These are phyloP conservation scores for Catostylus mosaicus DNA, from an alignment of 30 jellyfish, hydroid and myxozoan genomes.

Conservation along the genomic window DNA sequence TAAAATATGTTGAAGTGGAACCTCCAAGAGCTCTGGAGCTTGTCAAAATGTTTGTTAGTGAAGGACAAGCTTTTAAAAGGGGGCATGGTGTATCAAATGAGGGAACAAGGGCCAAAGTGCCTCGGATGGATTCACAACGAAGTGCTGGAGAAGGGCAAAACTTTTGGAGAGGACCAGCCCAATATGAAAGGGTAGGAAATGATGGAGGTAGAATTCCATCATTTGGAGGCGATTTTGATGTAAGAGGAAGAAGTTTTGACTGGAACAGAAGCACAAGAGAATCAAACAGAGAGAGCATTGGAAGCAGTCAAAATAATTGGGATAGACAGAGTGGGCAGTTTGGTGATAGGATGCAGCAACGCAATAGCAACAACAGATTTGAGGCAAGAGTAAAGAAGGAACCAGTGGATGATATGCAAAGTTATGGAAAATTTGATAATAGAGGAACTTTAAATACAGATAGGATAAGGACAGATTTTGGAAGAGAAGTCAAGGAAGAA, in stretches of 20 bases:
- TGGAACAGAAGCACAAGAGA: neutral
- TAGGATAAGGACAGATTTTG: neutral
- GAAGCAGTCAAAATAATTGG: neutral
- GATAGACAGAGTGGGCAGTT: slow-evolving; percentile 5
- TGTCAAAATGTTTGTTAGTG: slow-evolving; percentile 52
- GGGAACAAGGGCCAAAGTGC: slow-evolving; percentile 15
- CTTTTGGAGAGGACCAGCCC: slow-evolving; percentile 10
- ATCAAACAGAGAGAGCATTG: neutral
- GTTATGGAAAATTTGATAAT: neutral
- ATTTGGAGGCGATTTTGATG: neutral
- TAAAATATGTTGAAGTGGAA: slow-evolving; percentile 73
- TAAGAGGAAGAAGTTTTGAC: neutral
- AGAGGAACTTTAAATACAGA: neutral
- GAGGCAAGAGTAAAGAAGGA: slow-evolving; percentile 19
- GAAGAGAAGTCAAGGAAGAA: neutral
- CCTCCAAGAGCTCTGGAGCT: slow-evolving; percentile 76
- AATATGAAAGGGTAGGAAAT: neutral
- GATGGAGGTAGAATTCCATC: neutral
- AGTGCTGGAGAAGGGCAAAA: slow-evolving; percentile 1
- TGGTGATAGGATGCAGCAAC: neutral
- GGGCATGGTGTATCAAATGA: slow-evolving; percentile 4
- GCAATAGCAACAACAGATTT: neutral
- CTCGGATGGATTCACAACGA: slow-evolving; percentile 27
- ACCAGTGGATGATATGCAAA: slow-evolving; percentile 14
- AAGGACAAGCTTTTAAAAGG: slow-evolving; percentile 71